Base-by-base conservation (phyloP, 92 coral and sea anemone species). In the Porites cylindrica region DNA sequence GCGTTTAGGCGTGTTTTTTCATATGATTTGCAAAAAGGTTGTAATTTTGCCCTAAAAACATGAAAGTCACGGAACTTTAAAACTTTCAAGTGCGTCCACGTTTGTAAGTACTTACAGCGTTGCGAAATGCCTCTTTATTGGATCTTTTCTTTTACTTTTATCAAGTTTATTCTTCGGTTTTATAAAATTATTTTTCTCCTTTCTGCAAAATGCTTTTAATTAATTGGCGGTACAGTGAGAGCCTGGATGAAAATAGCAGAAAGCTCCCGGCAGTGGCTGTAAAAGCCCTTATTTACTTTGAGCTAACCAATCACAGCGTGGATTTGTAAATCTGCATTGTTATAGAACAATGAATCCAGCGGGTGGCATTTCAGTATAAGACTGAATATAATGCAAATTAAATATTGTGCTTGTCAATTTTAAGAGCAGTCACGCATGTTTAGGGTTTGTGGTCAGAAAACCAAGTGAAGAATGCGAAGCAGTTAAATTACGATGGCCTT, bases 51-150 rank as follows among this genome's bases (percentile, higher is more conserved):
- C 19, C 6, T 18, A 43, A 38, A 47, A 78, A 21, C 20, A 63
- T 50, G 72, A 50, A 26, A 50, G 19, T 69, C 72, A 11, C 72
- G n/a, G 70, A 62, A 78, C 63, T 78, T 78, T 18, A 14, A 23
- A 26, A 23, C 3, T 67, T 24, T 24, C 6, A 10, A 21, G 11
- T 11, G 72, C 51, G 7, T 21, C 32, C 11, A 13, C 3, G 13
- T 56, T 10, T 56, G 7, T 56, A 56, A 56, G 61, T 56, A 7
- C 4, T 56, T 56, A 56, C 61, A 56, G 16, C 13, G 0, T 56
- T 56, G 47, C 16, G 16, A 56, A 10, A 8, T 10, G 3, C 13
- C 61, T 56, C 4, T 8, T 10, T 2, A 56, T 2, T 56, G 16
- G 16, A 8, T 56, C 11, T 56, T 10, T 10, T 10, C 16, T 56